Percentiles rank a stretch among this genome's conserved stretches.
phyloP scores from a whole-genome alignment of 2,888 invertebrate species.

The Agrochola litura region DNA sequence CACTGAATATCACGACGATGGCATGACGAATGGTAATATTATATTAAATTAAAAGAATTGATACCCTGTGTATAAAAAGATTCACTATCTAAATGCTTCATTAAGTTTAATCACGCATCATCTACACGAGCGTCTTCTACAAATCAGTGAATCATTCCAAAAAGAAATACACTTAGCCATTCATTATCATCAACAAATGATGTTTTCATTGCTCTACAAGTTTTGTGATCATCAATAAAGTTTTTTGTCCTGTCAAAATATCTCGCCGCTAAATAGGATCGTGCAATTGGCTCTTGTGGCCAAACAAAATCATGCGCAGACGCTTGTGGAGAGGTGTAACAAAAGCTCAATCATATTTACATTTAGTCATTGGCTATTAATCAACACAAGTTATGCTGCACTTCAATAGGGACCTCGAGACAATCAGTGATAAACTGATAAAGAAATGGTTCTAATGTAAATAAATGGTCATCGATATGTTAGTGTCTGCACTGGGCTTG shows the following conservation, averaged over 20 bases:
- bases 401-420: constrained; percentile 82
- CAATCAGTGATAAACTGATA: constrained; percentile 89
- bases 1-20: constrained; percentile 45
- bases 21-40: constrained; percentile 23
- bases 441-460: constrained; percentile 90
- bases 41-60: constrained; percentile 10
- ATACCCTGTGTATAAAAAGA: constrained; percentile 32
- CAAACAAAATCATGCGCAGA: constrained; percentile 74
- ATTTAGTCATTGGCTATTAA: constrained; percentile 85
- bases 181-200: constrained; percentile 65
- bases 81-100: constrained; percentile 54
- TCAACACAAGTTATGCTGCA: constrained; percentile 79
- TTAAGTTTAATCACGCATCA: constrained; percentile 56
- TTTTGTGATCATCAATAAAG: constrained; percentile 65
- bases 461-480: constrained; percentile 88
- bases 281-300: constrained; percentile 72
- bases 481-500: constrained; percentile 78
- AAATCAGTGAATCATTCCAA: constrained; percentile 55
- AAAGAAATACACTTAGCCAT: constrained; percentile 63
- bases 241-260: constrained; percentile 74
- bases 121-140: constrained; percentile 45
- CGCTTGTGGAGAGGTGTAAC: constrained; percentile 67
- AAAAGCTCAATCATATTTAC: constrained; percentile 87
- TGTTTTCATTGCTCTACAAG: constrained; percentile 71
- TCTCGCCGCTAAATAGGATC: constrained; percentile 65